Base-by-base conservation (phyloP, 1,140 invertebrate species). In the Argopecten irradians region DNA sequence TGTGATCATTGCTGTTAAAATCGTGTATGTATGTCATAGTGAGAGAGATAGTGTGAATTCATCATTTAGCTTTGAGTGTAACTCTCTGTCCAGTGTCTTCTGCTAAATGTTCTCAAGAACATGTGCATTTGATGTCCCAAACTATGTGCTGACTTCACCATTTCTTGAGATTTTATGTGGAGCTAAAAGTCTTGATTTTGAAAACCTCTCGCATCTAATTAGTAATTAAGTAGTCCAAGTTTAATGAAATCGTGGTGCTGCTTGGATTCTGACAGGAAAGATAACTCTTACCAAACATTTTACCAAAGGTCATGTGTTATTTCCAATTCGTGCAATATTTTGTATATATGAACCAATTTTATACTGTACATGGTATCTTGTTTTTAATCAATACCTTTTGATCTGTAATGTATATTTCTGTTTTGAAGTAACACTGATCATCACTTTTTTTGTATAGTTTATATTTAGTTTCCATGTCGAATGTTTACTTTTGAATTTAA, bases 261-360 rank as follows among this genome's bases (percentile, higher is more conserved):
- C 55, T 71, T 71, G 55, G 55, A 28, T n/a, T 71, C 19, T 71
- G 5, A 28, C 55, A 71, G 13, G 22, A 22, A 19, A 55, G 43
- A 55, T 55, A 71, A 71, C 55, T 28, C 22, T 71, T 71, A 71
- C 22, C 19, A 3, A 46, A 19, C 9, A 28, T 71, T 71, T 71
- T 71, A 28, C 28, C 22, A 71, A 71, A 71, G n/a, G 28, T 71
- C 22, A 46, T 46, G 43, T 46, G 43, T 71, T 71, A 28, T 71
- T 71, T 71, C 55, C 55, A 71, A 71, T 28, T 71, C 28, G 55
- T 71, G 55, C 55, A 71, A 71, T 71, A 71, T 71, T 71, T 71
- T 71, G 55, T 71, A 71, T 71, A 71, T 71, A 71, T 71, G 55
- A 71, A 71, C 13, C 55, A 71, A 71, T 19, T 46, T 46, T 46